Base-by-base conservation (phyloP, 2,888 invertebrate species). In the Mesopsocus fuscifrons region DNA sequence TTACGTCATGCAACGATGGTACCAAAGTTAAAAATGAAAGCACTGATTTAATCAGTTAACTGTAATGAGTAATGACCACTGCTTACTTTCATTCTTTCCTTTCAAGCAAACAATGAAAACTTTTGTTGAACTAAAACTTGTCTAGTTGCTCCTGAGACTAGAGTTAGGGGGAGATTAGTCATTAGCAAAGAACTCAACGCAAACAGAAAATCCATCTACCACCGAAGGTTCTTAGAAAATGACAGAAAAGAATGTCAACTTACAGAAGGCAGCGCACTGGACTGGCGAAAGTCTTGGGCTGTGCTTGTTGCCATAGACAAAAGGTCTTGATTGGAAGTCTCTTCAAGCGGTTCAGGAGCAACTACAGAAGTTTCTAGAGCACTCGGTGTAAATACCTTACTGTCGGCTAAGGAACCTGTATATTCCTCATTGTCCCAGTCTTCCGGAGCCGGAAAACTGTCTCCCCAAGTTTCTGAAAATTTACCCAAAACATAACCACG, bases 401-500 rank as follows among this genome's bases (percentile, higher is more conserved):
- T 88, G 59, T 94, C 92, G 49, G 87, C 82, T 47, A 92, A 69
- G 52, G 88, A 89, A 43, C 92, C 92, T 32, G 88, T 87, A 70
- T 92, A 94, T 59, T 92, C 92, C 62, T 92, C 91, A 56, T 77
- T 83, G 63, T 83, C 87, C 87, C 81, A 88, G 61, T 82, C 83
- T 57, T 77, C 76, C 54, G 72, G 67, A 3, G 68, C 57, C 13
- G 73, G 72, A 58, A 74, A 72, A n/a, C n/a, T n/a, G 30, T 66
- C 60, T 47, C 59, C 59, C 41, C 23, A 26, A 41, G 41, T 42
- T 9, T 20, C 41, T 43, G 40, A 13, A 23, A 42, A 20, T 13
- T n/a, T n/a, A n/a, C n/a, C n/a, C n/a, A n/a, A n/a, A n/a, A n/a
- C n/a, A n/a, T 38, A 41, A 15, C 15, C n/a, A 41, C 16, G 32